Evolutionary conservation across 2,888 invertebrate genomes (phyloP), one percentile per base, ranked within the genome.

Genomic region (Girardia tigrina): DNA sequence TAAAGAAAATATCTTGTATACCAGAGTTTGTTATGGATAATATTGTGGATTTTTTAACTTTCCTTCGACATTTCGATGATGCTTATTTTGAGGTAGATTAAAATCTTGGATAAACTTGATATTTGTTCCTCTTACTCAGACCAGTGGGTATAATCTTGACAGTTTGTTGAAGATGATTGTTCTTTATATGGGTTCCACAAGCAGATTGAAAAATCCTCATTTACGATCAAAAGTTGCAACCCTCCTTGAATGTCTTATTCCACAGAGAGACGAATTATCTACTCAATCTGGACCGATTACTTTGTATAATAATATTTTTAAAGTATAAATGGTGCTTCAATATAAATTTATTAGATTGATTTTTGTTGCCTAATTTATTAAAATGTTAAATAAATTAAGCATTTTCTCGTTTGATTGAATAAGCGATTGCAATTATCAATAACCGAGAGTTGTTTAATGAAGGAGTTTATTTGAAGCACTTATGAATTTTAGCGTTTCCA

Each of bases 11-110:
- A 56, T 56, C 56, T 29, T 28, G 26, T n/a, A 29, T 94, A 81
- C 94, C 94, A 70, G 94, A 95, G 84, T 90, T 91, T 82, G 86
- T 94, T 36, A 86, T 92, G 72, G 93, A 93, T 84, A 94, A 94
- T 84, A 87, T 92, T 73, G 89, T 91, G 29, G 89, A 90, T 75
- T 89, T 90, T 82, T 87, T 93, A 79, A 88, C 90, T 78, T 89
- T 91, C 77, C 85, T 82, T 14, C 80, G 82, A 70, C 79, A 82
- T 29, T 83, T 82, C 75, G 82, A 82, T 75, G 82, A 82, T 76
- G 78, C 79, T n/a, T 78, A 81, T 77, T 82, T 79, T 79, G 81
- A 83, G 81, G 83, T 83, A 29, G 26, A 6, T n/a, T 16, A 8
- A 36, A 36, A 36, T 36, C 36, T 36, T 36, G 16, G 8, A 16